Conservation (phyloP, 2,113 vertebrate genomes). For the Pseudolaguvia tuberculata region DNA sequence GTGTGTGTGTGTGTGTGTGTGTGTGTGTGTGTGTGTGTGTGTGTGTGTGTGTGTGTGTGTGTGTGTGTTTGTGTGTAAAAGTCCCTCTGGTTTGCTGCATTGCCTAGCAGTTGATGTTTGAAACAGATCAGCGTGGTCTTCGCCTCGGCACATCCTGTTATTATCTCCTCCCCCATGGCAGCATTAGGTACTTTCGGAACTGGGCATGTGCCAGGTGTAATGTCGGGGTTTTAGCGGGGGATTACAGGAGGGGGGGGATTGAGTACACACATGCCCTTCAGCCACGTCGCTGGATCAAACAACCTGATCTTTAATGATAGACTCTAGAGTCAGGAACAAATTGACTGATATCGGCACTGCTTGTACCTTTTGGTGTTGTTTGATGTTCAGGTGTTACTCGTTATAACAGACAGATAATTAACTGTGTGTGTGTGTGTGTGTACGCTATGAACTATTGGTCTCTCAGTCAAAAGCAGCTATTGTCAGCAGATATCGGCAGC, state of each 20-base stretch:
- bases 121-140: constrained; percentile 53
- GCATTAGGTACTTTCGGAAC: constrained; percentile 56
- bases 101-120: constrained; percentile 40
- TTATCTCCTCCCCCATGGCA: constrained; percentile 56
- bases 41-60: no score
- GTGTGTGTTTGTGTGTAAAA: not conserved
- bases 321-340: not conserved
- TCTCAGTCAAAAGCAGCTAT: constrained; percentile 6
- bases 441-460: constrained; percentile 29
- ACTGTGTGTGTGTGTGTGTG: constrained; percentile 15
- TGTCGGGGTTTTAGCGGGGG: constrained; percentile 49
- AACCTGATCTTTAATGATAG: not conserved
- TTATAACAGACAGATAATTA: not conserved
- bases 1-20: no score
- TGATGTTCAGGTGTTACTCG: not conserved
- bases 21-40: no score
- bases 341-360: not conserved
- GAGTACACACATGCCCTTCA: constrained; percentile 46
- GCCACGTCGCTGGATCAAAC: not conserved
- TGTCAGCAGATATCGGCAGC: constrained; percentile 32
- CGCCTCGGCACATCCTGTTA: constrained; percentile 61
- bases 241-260: constrained; percentile 41
- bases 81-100: constrained; percentile 6
- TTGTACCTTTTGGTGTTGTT: no score
- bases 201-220: constrained; percentile 57